Evolutionary conservation across 2,888 invertebrate species (phyloP), one percentile per base, ranked within the genome.

Genomic region (Acrobasis consociella): DNA sequence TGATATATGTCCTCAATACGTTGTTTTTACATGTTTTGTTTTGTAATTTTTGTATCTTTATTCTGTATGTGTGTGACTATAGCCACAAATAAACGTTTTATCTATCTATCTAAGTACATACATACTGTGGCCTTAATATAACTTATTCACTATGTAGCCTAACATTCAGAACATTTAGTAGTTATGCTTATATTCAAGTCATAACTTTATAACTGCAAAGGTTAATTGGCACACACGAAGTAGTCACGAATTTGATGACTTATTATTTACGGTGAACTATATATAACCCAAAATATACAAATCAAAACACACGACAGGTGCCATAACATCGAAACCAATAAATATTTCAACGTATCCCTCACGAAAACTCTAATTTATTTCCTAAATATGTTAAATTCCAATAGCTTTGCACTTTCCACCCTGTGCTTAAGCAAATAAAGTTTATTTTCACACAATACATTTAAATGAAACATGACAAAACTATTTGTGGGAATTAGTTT

Each of bases 401-500:
- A 39, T 9, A 37, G 9, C 22, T 17, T 39, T 15, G 15, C 13
- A 56, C 16, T 17, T 22, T 17, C 13, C 5, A 42, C 56, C 56
- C 22, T 56, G 7, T 56, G 7, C 1, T 11, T 0, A 56, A 13
- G 42, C 13, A 13, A 56, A 42, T 56, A 46, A 56, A 16, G 56
- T 42, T 16, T 16, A 46, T 13, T 17, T 16, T 13, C 1, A 13
- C 0, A 42, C 13, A 46, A 17, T 13, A 13, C 13, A 0, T 46
- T 42, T 46, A 56, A 56, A 56, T 17, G 56, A 22, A 56, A 56
- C 56, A 56, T 56, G 56, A 50, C 59, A 50, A 38, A 59, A 59
- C 59, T 59, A 59, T 59, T 37, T 59, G 16, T 50, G 15, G 59
- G 49, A 56, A 56, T 56, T 56, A 56, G 56, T 56, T 53, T 46